Conservation (phyloP, 2,113 vertebrate genomes). For the Rhabdomys dilectus region DNA sequence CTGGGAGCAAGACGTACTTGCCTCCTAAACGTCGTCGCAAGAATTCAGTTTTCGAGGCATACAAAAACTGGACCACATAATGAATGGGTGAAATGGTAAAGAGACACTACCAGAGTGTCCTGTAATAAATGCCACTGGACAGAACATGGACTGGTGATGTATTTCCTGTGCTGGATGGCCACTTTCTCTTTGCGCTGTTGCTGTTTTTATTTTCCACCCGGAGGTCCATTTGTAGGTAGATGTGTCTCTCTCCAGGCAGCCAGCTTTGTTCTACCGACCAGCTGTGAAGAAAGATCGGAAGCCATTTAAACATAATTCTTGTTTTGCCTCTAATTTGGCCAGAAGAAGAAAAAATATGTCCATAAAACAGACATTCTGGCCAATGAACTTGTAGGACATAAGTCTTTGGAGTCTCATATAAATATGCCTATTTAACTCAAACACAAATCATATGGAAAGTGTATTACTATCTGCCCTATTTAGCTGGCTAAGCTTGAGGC, state of each 20-base stretch:
- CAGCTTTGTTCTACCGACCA: slow-evolving; percentile 44
- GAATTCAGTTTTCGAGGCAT: slow-evolving; percentile 32
- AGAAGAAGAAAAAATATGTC: background rate
- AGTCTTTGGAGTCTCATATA: background rate
- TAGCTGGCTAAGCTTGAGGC: background rate
- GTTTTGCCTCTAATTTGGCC: slow-evolving; percentile 57
- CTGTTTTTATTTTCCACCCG: slow-evolving; percentile 38
- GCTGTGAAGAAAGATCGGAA: slow-evolving; percentile 46
- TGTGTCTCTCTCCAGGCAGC: slow-evolving; percentile 40
- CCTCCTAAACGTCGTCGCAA: background rate
- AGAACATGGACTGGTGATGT: background rate
- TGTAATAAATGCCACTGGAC: background rate
- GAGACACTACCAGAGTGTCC: background rate
- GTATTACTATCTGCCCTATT: background rate
- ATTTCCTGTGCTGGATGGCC: background rate
- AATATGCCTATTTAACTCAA: slow-evolving; percentile 1
- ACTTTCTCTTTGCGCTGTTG: slow-evolving; percentile 16
- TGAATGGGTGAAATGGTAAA: background rate
- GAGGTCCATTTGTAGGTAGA: slow-evolving; percentile 41
- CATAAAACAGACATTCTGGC: background rate
- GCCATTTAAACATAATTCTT: slow-evolving; percentile 26
- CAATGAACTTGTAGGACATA: background rate
- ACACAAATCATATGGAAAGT: background rate
- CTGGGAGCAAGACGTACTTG: background rate
- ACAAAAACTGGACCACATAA: background rate